Percentiles rank a stretch among this genome's conserved stretches.
Evolutionary conservation across 1,140 invertebrate species (phyloP).

Genomic region (Drosophila hydei): DNA sequence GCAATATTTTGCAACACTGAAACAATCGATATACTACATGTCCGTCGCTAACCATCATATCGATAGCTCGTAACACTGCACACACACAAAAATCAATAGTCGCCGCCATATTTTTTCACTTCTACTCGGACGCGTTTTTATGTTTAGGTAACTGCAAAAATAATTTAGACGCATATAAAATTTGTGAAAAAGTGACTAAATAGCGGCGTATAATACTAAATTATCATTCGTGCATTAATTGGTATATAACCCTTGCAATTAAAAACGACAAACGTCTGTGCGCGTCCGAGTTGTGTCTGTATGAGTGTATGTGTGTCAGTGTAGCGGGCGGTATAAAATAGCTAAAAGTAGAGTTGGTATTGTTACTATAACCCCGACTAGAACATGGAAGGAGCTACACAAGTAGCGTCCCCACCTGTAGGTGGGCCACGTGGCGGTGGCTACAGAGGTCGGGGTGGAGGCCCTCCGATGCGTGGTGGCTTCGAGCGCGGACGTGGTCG

Average conservation of each 20-base stretch:
- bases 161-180: conserved; percentile 27
- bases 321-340: conserved; percentile 39
- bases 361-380: conserved; percentile 4
- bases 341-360: conserved; percentile 20
- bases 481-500: conserved; percentile 78
- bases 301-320: conserved; percentile 34
- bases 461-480: conserved; percentile 73
- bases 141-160: conserved; percentile 59
- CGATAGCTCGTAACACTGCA: conserved; percentile 16
- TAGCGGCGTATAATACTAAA: not conserved
- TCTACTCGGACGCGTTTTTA: conserved; percentile 61
- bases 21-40: conserved; percentile 17
- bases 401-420: conserved; percentile 61
- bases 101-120: conserved; percentile 80
- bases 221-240: conserved; percentile 1
- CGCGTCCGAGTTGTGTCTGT: conserved; percentile 41
- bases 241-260: conserved; percentile 1
- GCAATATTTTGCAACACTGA: conserved; percentile 1
- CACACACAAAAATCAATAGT: conserved; percentile 71
- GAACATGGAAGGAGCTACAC: conserved; percentile 72
- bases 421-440: conserved; percentile 76
- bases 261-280: conserved; percentile 36
- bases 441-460: conserved; percentile 75
- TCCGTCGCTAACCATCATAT: not conserved
- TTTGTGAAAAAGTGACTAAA: conserved; percentile 23